Base-by-base conservation (phyloP, 2,888 invertebrate species). In the Lithosia quadra region DNA sequence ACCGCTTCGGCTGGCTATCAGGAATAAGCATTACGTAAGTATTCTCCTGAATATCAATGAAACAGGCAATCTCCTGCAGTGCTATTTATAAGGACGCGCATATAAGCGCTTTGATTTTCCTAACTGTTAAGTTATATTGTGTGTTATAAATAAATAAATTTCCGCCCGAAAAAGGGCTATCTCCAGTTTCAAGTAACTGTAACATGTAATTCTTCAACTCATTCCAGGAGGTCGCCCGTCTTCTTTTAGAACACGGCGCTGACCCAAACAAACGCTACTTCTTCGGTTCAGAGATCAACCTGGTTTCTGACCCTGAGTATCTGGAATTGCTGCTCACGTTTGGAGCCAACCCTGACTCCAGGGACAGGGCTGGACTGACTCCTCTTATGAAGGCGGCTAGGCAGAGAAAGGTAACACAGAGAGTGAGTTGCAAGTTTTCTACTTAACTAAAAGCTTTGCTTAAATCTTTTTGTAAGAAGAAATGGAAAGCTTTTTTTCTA, bases 221-320 rank as follows among this genome's bases (percentile, higher is more conserved):
- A 13, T 60, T 28, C 0, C 80, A 95, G 95, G 96, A 96, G 10
- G 96, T 97, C 28, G 97, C 97, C 0, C 95, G 96, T 79, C 94
- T 97, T 43, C 95, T 98, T 3, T 93, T 98, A 36, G 97, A 98
- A 84, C 96, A 97, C 78, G 98, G 98, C 0, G 98, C 98, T 0
- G 97, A 98, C 89, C 98, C 98, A 8, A 98, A 99, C 91, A 98
- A 98, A 84, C 96, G 98, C n/a, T 98, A 98, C 91, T 98, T 98
- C 92, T 97, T 98, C 88, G 98, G 98, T 8, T 96, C 98, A 0
- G 98, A 99, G 92, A 98, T 99, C 84, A 98, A 98, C 90, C 95
- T 98, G 84, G 97, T 98, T 4, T 97, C 97, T 0, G 97, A 98
- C 83, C 94, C 97, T 64, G 97, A 98, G 79, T 98, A 97, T 85